phyloP scores from a whole-genome alignment of 53 echinoderm and acorn worm species.

The Stichopus horrens region DNA sequence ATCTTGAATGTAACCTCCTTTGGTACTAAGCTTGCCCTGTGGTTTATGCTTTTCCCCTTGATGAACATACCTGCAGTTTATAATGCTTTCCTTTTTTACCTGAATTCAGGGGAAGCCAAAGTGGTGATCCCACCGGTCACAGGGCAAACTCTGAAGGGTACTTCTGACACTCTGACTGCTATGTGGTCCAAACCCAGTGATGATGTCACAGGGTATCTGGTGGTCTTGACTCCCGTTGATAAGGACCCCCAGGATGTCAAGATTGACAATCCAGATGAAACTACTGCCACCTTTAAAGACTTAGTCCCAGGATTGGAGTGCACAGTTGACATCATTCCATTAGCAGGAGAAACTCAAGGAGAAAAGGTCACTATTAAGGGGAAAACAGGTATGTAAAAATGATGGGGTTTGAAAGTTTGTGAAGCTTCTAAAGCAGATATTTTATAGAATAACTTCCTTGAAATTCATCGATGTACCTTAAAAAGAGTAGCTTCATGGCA shows the following conservation, averaged over 20 bases:
- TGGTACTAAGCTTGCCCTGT: too few relatives aligned
- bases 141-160: conserved; percentile 49
- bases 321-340: conserved; percentile 69
- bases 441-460: background rate
- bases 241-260: conserved; percentile 74
- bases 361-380: conserved; percentile 69
- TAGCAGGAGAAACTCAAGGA: conserved; percentile 68
- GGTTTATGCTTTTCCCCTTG: too few relatives aligned
- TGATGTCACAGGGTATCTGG: conserved; percentile 80
- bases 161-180: conserved; percentile 55
- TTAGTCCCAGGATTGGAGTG: conserved; percentile 72
- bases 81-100: background rate
- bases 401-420: background rate
- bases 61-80: too few relatives aligned
- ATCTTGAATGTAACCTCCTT: too few relatives aligned
- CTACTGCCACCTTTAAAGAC: conserved; percentile 61
- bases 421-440: background rate
- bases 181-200: conserved; percentile 77
- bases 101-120: conserved; percentile 61
- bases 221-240: conserved; percentile 64
- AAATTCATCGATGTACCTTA: background rate
- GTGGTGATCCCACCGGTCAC: conserved; percentile 61
- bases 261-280: conserved; percentile 62
- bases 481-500: background rate
- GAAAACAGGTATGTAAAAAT: conserved; percentile 71